Conservation (phyloP, 2,888 invertebrate genomes). For the Thysanoteuthis rhombus region DNA sequence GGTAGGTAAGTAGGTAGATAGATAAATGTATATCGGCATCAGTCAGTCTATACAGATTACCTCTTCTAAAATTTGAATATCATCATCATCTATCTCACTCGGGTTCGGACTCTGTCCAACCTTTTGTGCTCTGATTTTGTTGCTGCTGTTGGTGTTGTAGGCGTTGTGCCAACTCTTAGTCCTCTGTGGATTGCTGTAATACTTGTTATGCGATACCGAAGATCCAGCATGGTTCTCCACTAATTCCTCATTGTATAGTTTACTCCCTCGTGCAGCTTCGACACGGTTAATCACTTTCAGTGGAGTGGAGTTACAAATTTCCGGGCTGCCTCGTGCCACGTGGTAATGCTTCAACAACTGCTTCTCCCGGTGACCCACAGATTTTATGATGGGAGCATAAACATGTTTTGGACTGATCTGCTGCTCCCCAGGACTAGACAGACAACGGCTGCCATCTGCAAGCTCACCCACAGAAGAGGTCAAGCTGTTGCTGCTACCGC, state of each 20-base stretch:
- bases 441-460: not conserved
- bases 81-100: slow-evolving; percentile 30
- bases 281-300: slow-evolving; percentile 28
- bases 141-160: not conserved
- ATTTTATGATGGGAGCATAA: slow-evolving; percentile 17
- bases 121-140: slow-evolving; percentile 26
- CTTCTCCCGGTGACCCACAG: slow-evolving; percentile 24
- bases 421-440: slow-evolving; percentile 19
- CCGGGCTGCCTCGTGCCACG: not conserved
- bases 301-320: slow-evolving; percentile 19
- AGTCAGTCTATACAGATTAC: slow-evolving; percentile 32
- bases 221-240: slow-evolving; percentile 12
- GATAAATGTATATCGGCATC: not conserved
- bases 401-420: slow-evolving; percentile 30
- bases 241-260: not conserved
- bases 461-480: not conserved
- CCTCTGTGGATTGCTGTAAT: slow-evolving; percentile 25
- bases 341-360: not conserved
- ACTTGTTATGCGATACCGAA: not conserved
- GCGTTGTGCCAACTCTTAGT: slow-evolving; percentile 27
- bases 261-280: not conserved
- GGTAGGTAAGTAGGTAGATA: too few species aligned
- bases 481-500: not conserved
- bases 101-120: slow-evolving; percentile 26
- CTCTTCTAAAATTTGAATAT: slow-evolving; percentile 32